Conservation (phyloP, 1,140 invertebrate species). For the Saccostrea glomerata region DNA sequence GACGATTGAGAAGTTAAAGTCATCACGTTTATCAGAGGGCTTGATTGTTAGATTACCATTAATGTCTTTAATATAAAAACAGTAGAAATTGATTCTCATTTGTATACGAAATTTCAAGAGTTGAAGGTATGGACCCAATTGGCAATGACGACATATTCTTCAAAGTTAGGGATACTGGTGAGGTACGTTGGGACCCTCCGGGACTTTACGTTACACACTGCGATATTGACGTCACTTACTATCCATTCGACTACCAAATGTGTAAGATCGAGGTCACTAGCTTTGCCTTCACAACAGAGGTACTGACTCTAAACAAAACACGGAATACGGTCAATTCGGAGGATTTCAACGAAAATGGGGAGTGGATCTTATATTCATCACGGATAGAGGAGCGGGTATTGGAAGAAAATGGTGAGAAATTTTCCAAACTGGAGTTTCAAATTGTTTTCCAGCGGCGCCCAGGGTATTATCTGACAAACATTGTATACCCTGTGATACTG, state of each 20-base stretch:
- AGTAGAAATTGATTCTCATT: not conserved
- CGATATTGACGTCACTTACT: conserved; percentile 83
- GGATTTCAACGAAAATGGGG: conserved; percentile 46
- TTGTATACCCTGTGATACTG: conserved; percentile 62
- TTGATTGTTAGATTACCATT: no score
- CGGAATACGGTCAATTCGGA: conserved; percentile 7
- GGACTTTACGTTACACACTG: conserved; percentile 98
- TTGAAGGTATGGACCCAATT: conserved; percentile 2
- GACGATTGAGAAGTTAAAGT: no score
- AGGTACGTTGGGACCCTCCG: conserved; percentile 96
- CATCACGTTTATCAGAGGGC: no score
- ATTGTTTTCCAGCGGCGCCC: conserved; percentile 52
- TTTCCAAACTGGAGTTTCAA: conserved; percentile 58
- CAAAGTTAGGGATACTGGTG: conserved; percentile 84
- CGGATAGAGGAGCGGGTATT: not conserved
- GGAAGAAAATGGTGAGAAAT: conserved; percentile 40
- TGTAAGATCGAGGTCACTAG: conserved; percentile 98
- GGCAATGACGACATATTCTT: conserved; percentile 10
- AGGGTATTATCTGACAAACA: conserved; percentile 58
- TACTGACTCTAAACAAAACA: conserved; percentile 28
- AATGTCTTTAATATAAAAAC: no score
- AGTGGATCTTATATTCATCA: conserved; percentile 21
- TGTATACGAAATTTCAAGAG: not conserved
- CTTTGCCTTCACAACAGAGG: conserved; percentile 88
- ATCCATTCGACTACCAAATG: conserved; percentile 92